Conservation (phyloP, 2,797 vertebrate genomes). For the Merluccius polli region DNA sequence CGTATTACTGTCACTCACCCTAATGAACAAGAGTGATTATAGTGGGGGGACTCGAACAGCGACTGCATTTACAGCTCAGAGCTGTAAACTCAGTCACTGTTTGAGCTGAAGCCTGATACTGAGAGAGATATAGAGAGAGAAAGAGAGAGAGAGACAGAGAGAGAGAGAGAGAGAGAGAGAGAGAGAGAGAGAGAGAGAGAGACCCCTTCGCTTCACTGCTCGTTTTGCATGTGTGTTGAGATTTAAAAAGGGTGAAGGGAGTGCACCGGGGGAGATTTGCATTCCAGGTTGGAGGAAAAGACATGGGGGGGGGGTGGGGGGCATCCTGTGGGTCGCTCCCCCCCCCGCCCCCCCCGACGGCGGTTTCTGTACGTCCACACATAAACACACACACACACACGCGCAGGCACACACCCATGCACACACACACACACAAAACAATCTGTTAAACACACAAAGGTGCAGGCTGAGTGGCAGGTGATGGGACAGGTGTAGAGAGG, state of each 20-base stretch:
- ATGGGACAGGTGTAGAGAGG: slow-evolving; percentile 68
- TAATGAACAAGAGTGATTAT: slow-evolving; percentile 14
- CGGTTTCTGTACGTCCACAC: not conserved
- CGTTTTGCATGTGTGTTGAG: slow-evolving; percentile 5
- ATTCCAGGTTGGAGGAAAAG: slow-evolving; percentile 14
- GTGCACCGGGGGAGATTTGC: slow-evolving; percentile 21
- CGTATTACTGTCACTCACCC: slow-evolving; percentile 27
- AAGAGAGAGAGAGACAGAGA: not conserved
- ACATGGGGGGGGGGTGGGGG: slow-evolving; percentile 10
- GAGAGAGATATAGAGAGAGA: not conserved
- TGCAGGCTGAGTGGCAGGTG: slow-evolving; percentile 66
- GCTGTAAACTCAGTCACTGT: too few species aligned
- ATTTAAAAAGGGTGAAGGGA: not conserved
- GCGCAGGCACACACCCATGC: slow-evolving; percentile 22
- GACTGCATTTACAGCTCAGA: not conserved
- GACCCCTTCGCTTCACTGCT: not conserved
- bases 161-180: not conserved
- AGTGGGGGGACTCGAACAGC: slow-evolving; percentile 17
- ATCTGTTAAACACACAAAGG: slow-evolving; percentile 40
- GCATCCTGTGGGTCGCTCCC: slow-evolving; percentile 33
- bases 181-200: not conserved
- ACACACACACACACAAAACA: slow-evolving; percentile 29
- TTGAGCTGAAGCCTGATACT: too few species aligned
- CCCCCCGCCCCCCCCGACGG: slow-evolving; percentile 24
- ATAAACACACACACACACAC: slow-evolving; percentile 22